Evolutionary conservation across 2,113 vertebrate species (phyloP).

Genomic region (Megatriorchis doriae): DNA sequence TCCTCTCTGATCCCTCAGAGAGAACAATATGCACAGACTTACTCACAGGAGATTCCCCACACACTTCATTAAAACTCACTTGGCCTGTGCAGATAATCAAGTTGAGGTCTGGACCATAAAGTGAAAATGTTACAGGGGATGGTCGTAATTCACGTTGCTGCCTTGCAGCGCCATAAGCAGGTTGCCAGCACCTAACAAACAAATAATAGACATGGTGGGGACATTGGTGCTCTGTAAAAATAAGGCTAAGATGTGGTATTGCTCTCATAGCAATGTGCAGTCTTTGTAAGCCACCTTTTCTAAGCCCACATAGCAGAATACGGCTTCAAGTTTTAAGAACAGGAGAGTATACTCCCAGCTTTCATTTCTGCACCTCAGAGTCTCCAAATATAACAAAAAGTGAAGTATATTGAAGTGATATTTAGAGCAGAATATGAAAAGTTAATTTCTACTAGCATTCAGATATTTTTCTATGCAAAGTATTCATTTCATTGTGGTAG

Average conservation of each 20-base stretch:
- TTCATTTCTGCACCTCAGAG: neutral
- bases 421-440: neutral
- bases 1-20: neutral
- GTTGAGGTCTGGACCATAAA: neutral
- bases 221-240: neutral
- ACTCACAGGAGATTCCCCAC: neutral
- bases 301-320: neutral
- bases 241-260: neutral
- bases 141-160: neutral
- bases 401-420: neutral
- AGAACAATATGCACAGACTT: neutral
- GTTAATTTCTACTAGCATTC: neutral
- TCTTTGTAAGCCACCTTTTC: neutral
- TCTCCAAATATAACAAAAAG: neutral
- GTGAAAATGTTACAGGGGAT: neutral
- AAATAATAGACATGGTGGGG: neutral
- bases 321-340: neutral
- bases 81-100: neutral
- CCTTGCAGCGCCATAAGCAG: neutral
- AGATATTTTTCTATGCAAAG: neutral
- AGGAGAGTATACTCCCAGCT: neutral
- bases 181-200: neutral
- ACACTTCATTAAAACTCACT: neutral
- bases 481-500: neutral
- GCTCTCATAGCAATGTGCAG: neutral